Base-by-base conservation (phyloP, 2,797 vertebrate species). In the Sebastolobus alascanus region DNA sequence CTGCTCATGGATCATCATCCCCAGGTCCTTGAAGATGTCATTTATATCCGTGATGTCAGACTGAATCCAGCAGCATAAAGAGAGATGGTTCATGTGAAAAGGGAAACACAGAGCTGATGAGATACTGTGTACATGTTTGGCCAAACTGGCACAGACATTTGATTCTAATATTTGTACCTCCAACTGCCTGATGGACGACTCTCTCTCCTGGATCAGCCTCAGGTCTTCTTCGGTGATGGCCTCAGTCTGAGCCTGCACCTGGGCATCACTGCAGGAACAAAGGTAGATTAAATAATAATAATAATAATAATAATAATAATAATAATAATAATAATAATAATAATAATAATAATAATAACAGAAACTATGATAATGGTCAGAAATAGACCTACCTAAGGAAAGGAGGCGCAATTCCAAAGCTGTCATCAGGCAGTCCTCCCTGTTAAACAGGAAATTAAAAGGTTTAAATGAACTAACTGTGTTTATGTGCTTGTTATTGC, bases 11-110 rank as follows among this genome's bases (percentile, higher is more conserved):
- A 99, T 97, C 98, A 99, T 99, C 96, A 98, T 94, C 55, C 97
- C 99, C 92, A 99, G 93, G 89, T 99, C 98, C 95, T 99, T 99
- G 95, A 99, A 99, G 94, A 99, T 99, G 95, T 98, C 97, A 77
- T 99, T 99, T 85, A 99, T 98, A 83, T 98, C 97, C 92, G 96
- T 95, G 92, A 99, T 99, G 94, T 99, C 98, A 69, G 97, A 94
- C 99, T 99, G 92, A 71, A 92, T 89, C 29, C 82, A 38, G 59
- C 38, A 79, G 77, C 64, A 86, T 1, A 73, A 54, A 83, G 14
- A 67, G 10, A 73, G 33, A 33, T 0, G 1, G 3, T 40, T 55
- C 18, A 55, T 8, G 25, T 38, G 22, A 61, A 43, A 74, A 14
- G 27, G 0, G 56, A 74, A 68, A 52, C 50, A 67, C 40, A 68